Percentiles rank a stretch among this genome's conserved stretches.
Evolutionary conservation across 2,113 vertebrate genomes (phyloP).

Genomic region (Pyrgilauda ruficollis): DNA sequence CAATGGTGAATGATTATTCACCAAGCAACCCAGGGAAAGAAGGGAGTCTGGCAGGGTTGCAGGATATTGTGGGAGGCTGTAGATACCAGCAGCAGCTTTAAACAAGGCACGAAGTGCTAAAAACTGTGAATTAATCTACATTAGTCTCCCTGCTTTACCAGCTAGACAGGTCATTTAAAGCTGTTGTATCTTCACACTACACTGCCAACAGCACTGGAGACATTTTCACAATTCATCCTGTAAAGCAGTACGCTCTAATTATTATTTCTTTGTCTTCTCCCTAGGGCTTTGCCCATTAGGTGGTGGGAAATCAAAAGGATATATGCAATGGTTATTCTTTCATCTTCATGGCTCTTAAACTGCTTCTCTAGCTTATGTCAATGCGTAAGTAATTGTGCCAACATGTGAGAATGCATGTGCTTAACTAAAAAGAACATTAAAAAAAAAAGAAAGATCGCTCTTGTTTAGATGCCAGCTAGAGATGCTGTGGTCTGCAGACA

Average conservation of each 20-base stretch:
- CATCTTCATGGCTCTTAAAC: neutral
- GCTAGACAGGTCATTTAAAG: conserved; percentile 11
- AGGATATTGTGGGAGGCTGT: neutral
- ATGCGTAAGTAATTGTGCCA: neutral
- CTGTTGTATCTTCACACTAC: neutral
- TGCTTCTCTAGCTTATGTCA: neutral
- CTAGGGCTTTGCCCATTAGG: neutral
- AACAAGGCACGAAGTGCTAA: neutral
- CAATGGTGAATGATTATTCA: neutral
- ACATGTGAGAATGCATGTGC: neutral
- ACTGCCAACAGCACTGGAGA: neutral
- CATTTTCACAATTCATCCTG: neutral
- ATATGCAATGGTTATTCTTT: neutral
- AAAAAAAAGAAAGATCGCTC: neutral
- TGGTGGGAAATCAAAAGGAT: neutral
- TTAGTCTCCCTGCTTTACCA: neutral
- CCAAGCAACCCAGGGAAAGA: neutral
- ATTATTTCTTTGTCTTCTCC: conserved; percentile 18
- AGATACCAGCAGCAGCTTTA: neutral
- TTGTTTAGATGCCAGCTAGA: neutral
- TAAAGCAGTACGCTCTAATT: neutral
- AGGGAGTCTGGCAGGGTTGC: neutral
- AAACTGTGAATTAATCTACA: neutral
- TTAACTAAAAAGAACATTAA: neutral
- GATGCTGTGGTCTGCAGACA: neutral